These are phyloP conservation scores for Uropetala carovei DNA, from an alignment of 2,888 invertebrate species.

Conservation along the genomic window DNA sequence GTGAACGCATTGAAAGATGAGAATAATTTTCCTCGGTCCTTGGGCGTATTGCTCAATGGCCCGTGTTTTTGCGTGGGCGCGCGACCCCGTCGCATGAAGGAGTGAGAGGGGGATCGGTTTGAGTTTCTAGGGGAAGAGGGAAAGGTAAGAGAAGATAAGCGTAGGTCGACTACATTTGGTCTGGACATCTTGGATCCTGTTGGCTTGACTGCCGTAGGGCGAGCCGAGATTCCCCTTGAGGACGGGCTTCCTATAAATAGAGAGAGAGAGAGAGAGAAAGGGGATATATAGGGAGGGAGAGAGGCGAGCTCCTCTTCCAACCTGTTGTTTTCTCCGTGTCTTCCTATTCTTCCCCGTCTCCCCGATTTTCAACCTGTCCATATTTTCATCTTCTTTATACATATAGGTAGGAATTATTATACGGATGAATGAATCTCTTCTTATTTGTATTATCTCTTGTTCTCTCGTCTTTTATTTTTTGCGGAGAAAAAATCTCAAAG, in stretches of 20 bases:
- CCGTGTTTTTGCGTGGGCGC: neutral
- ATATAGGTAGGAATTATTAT: neutral
- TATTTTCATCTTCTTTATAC: neutral
- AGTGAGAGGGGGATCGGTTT: neutral
- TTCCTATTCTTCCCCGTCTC: neutral
- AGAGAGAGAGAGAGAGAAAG: neutral
- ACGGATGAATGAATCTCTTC: neutral
- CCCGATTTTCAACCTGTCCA: conserved; percentile 2
- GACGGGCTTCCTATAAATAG: neutral
- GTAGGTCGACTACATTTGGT: conserved; percentile 18
- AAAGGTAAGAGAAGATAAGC: neutral
- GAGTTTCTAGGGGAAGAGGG: neutral
- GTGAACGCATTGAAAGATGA: no score
- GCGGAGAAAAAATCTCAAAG: neutral
- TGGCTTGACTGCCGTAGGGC: conserved; percentile 29
- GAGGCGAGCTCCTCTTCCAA: neutral
- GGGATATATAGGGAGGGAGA: neutral
- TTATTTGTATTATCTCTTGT: neutral
- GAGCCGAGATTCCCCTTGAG: neutral
- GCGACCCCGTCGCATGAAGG: neutral
- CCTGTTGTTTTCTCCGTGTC: conserved; percentile 48
- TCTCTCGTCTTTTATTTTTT: neutral
- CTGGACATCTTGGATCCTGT: conserved; percentile 58
- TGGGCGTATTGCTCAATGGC: neutral
- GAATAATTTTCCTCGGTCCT: neutral